A percentile compares a stretch with the other conserved stretches of the same genome.
These are phyloP conservation scores for Fabriciana adippe DNA, from an alignment of 2,888 invertebrate genomes.

Conservation along the genomic window DNA sequence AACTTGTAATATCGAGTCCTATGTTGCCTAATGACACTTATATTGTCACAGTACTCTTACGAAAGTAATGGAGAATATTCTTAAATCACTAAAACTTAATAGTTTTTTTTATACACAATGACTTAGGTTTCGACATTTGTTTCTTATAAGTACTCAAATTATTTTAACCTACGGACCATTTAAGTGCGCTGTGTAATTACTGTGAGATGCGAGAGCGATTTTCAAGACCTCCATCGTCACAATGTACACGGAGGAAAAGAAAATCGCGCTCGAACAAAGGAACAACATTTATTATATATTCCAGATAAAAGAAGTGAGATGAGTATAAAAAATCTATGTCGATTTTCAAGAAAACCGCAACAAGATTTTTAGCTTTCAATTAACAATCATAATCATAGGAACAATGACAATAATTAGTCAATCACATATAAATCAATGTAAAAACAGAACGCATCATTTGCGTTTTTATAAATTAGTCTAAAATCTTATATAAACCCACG, in stretches of 20 bases:
- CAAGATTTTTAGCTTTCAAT: slow-evolving; percentile 73
- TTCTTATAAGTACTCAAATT: slow-evolving; percentile 80
- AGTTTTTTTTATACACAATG: slow-evolving; percentile 79
- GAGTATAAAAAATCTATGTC: slow-evolving; percentile 70
- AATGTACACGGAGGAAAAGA: slow-evolving; percentile 43
- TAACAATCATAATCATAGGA: slow-evolving; percentile 76
- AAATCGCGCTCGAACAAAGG: slow-evolving; percentile 56
- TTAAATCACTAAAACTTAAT: slow-evolving; percentile 77
- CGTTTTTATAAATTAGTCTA: slow-evolving; percentile 71
- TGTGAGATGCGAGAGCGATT: slow-evolving; percentile 53
- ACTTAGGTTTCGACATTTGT: slow-evolving; percentile 82
- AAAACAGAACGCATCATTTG: slow-evolving; percentile 70
- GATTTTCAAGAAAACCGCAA: slow-evolving; percentile 80
- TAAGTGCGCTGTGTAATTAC: slow-evolving; percentile 70
- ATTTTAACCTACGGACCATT: slow-evolving; percentile 74
- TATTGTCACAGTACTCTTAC: slow-evolving; percentile 78
- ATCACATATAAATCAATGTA: slow-evolving; percentile 75
- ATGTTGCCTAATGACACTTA: slow-evolving; percentile 73
- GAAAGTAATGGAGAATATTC: slow-evolving; percentile 78
- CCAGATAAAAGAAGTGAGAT: slow-evolving; percentile 58
- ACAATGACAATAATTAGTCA: slow-evolving; percentile 79
- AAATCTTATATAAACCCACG: slow-evolving; percentile 73
- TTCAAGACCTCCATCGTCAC: slow-evolving; percentile 45
- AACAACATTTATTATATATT: slow-evolving; percentile 61
- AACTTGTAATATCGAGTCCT: slow-evolving; percentile 61